A percentile compares a stretch with the other conserved stretches of the same genome.
Conservation (phyloP, 1,140 invertebrate species). For the Zaprionus capensis region DNA sequence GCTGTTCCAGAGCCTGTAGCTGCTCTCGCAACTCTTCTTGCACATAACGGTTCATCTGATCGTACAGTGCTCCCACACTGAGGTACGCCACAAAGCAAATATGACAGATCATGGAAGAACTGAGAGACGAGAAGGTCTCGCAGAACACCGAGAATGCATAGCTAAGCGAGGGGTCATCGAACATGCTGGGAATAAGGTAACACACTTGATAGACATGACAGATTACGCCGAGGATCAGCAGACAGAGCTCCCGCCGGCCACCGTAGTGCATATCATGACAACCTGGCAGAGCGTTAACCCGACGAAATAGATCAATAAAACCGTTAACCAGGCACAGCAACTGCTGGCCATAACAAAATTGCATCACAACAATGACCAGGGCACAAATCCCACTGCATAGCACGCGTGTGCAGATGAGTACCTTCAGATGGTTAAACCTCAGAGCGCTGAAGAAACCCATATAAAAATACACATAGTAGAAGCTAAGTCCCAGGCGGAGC, state of each 20-base stretch:
- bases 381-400: constrained; percentile 21
- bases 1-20: not conserved
- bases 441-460: not conserved
- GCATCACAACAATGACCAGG: constrained; percentile 47
- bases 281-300: constrained; percentile 8
- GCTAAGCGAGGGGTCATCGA: not conserved
- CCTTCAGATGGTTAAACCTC: constrained; percentile 8
- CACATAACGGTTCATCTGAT: constrained; percentile 54
- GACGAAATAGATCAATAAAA: constrained; percentile 38
- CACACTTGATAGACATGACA: constrained; percentile 27
- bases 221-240: constrained; percentile 28
- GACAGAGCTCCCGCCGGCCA: constrained; percentile 26
- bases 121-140: constrained; percentile 30
- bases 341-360: constrained; percentile 28
- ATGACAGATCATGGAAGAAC: constrained; percentile 37
- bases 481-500: constrained; percentile 4
- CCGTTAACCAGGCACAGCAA: constrained; percentile 36
- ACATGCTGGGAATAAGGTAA: not conserved
- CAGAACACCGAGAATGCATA: not conserved
- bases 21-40: constrained; percentile 29
- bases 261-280: constrained; percentile 24
- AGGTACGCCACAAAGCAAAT: constrained; percentile 56
- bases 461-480: constrained; percentile 10
- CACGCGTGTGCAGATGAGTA: constrained; percentile 2
- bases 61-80: constrained; percentile 54